phyloP scores from a whole-genome alignment of 2,888 invertebrate genomes.

The Dasypogon diadema region DNA sequence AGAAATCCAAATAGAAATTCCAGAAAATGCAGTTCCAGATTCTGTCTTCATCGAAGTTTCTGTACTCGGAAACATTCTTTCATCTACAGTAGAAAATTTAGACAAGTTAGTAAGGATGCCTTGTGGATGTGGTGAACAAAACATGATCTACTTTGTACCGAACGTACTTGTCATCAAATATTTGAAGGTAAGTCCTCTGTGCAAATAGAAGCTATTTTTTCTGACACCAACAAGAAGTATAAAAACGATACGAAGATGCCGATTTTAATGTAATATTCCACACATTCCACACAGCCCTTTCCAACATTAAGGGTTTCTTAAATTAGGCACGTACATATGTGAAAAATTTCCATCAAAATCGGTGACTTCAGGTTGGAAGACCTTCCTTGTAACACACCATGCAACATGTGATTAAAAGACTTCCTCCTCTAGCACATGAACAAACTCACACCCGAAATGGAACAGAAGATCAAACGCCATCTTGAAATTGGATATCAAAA shows the following conservation, averaged over 20 bases:
- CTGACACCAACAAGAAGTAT: too few relatives aligned
- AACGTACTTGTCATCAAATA: conserved; percentile 78
- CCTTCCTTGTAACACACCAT: not conserved
- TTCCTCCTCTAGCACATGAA: conserved; percentile 70
- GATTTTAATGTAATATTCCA: too few relatives aligned
- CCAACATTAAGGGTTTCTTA: too few relatives aligned
- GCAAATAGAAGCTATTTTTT: too few relatives aligned
- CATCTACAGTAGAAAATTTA: conserved; percentile 81
- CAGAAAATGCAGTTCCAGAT: conserved; percentile 78
- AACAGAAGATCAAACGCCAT: conserved; percentile 71
- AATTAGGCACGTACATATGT: too few relatives aligned
- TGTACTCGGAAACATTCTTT: conserved; percentile 80
- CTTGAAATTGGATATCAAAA: conserved; percentile 79
- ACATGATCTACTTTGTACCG: conserved; percentile 75
- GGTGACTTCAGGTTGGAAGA: too few relatives aligned
- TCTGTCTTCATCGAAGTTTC: conserved; percentile 81
- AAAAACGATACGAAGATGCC: too few relatives aligned
- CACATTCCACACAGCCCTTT: too few relatives aligned
- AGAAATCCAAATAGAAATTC: conserved; percentile 80
- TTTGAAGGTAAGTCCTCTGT: conserved; percentile 72
- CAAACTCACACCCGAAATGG: conserved; percentile 76
- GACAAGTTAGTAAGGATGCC: conserved; percentile 82
- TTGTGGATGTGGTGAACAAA: conserved; percentile 82
- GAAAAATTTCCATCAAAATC: too few relatives aligned
- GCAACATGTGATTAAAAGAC: not conserved